phyloP scores from a whole-genome alignment of 2,113 vertebrate genomes.

The Hylia prasina region DNA sequence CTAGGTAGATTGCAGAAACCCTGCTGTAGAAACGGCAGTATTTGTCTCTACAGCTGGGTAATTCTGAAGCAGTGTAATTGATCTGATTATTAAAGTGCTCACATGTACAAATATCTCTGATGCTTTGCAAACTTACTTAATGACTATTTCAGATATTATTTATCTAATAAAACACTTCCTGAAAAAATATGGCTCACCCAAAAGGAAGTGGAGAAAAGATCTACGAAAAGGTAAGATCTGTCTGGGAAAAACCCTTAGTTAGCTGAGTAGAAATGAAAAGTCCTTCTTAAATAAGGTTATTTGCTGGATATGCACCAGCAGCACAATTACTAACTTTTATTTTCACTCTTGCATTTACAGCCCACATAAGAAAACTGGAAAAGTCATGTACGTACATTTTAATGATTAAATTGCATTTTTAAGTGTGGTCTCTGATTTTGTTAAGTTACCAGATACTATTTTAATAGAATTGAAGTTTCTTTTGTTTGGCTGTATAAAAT shows the following conservation, averaged over 20 bases:
- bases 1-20: background rate
- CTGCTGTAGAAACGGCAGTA: background rate
- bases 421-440: background rate
- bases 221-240: constrained; percentile 78
- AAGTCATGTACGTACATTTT: constrained; percentile 67
- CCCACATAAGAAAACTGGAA: constrained; percentile 73
- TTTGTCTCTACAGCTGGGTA: background rate
- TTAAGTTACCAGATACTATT: background rate
- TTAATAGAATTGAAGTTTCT: background rate
- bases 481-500: background rate
- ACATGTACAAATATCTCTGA: background rate
- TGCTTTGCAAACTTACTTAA: constrained; percentile 48
- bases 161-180: constrained; percentile 77
- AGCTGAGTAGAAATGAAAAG: background rate
- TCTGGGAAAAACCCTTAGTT: background rate
- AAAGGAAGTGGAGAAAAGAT: constrained; percentile 73
- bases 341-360: constrained; percentile 57
- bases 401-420: background rate
- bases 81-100: background rate
- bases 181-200: constrained; percentile 80
- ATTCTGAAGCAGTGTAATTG: background rate
- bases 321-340: background rate
- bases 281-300: background rate
- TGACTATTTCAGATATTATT: constrained; percentile 67
- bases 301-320: background rate